A percentile compares a stretch with the other conserved stretches of the same genome.
Evolutionary conservation across 2,113 vertebrate species (phyloP).

Genomic region (Thamnophis sirtalis): DNA sequence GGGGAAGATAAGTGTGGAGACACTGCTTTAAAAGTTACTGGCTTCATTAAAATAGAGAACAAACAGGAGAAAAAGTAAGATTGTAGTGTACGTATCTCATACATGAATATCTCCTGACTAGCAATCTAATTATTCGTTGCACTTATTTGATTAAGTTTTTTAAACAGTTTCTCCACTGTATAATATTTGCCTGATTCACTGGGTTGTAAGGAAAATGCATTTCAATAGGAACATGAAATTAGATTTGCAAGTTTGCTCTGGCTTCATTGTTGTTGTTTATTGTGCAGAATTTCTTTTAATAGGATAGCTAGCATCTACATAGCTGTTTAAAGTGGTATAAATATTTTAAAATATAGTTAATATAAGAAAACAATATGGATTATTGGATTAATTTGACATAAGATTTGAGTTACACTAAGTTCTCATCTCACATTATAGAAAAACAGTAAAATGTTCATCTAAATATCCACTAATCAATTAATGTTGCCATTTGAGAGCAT

Average conservation of each 20-base stretch:
- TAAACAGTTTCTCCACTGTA: slow-evolving; percentile 53
- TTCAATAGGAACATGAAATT: slow-evolving; percentile 46
- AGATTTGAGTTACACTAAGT: neutral
- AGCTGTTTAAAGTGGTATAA: neutral
- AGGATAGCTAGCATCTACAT: neutral
- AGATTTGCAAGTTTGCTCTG: slow-evolving; percentile 35
- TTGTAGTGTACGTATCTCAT: slow-evolving; percentile 21
- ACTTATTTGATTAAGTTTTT: slow-evolving; percentile 51
- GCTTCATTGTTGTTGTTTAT: slow-evolving; percentile 18
- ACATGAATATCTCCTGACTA: slow-evolving; percentile 31
- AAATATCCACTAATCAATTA: neutral
- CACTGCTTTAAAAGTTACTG: slow-evolving; percentile 24
- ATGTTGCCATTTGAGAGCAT: neutral
- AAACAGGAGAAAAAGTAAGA: neutral
- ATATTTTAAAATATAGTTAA: neutral
- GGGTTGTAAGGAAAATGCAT: slow-evolving; percentile 52
- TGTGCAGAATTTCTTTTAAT: neutral
- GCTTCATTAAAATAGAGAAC: slow-evolving; percentile 21
- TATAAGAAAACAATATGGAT: neutral
- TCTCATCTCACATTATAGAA: neutral
- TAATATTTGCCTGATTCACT: slow-evolving; percentile 37
- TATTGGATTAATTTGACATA: neutral
- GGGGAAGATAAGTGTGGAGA: neutral
- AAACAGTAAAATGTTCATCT: neutral
- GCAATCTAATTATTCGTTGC: slow-evolving; percentile 59